Base-by-base conservation (phyloP, 1,140 invertebrate species). In the Drosophila littoralis region DNA sequence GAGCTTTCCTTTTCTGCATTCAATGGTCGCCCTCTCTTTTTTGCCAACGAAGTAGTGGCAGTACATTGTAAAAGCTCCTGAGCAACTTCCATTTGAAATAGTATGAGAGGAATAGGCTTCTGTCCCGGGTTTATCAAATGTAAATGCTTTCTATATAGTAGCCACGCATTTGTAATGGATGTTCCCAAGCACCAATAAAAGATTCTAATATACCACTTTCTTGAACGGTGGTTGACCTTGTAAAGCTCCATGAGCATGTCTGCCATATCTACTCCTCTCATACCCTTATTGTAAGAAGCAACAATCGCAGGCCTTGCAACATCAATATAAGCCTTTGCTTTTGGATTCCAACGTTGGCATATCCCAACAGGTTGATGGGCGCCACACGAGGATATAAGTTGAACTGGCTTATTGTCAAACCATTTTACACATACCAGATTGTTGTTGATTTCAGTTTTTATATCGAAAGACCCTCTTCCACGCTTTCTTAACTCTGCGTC, bases 161-260 rank as follows among this genome's bases (percentile, higher is more conserved):
- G 22, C 22, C 4, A 28, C 3, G 22, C 22, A 28, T 28, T 28
- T 28, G 22, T 28, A 28, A 28, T 28, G 4, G 0, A 28, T 28
- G 22, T 28, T 28, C 22, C 22, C 4, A 28, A 28, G 22, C 22
- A 28, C 22, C 22, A 28, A 28, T 28, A 28, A 28, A 28, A 28
- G 22, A 28, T 28, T 28, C 22, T 28, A 5, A 28, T 32, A 7
- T n/a, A 10, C 36, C 9, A 38, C 4, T 38, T 38, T 4, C 36
- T 38, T 28, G 5, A 6, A 5, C 22, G 22, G 22, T 28, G 22
- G 4, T 28, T 28, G 22, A 28, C 28, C 9, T 33, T 66, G 50
- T 59, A 63, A 2, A 71, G 17, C 48, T 76, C 67, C 60, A 76
- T 71, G 0, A 76, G 54, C 54, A 71, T 71, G 9, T 66, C 48